These are phyloP conservation scores for Hephaestus fuliginosus DNA, from an alignment of 2,797 vertebrate species.

Conservation along the genomic window DNA sequence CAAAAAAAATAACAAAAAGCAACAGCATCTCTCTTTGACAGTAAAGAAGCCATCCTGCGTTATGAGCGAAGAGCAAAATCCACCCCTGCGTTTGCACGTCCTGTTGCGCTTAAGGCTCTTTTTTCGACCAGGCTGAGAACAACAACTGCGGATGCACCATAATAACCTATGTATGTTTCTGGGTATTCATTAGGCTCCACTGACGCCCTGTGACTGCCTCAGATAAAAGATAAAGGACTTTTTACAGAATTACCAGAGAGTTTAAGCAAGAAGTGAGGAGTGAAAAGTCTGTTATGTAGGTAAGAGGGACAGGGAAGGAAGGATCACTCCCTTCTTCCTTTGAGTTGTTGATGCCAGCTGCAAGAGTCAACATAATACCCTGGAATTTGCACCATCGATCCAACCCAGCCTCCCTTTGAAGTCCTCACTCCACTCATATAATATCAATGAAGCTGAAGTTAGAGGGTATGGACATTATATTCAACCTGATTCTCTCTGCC, in stretches of 20 bases:
- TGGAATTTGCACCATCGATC: constrained; percentile 60
- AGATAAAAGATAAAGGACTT: constrained; percentile 60
- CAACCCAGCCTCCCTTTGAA: constrained; percentile 60
- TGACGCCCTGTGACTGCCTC: constrained; percentile 53
- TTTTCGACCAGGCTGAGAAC: constrained; percentile 42
- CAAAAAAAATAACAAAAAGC: neutral
- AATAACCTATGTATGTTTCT: constrained; percentile 17
- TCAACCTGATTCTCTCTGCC: constrained; percentile 54
- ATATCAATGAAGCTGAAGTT: constrained; percentile 60
- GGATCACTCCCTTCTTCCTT: constrained; percentile 33
- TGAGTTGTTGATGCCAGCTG: constrained; percentile 48
- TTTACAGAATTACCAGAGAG: constrained; percentile 39
- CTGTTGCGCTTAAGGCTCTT: constrained; percentile 53
- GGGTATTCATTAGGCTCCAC: constrained; percentile 54
- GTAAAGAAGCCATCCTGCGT: neutral
- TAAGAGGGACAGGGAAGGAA: constrained; percentile 18
- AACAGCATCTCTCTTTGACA: neutral
- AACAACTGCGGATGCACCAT: constrained; percentile 38
- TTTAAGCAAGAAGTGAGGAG: constrained; percentile 17
- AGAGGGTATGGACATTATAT: constrained; percentile 37
- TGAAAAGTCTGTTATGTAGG: constrained; percentile 26
- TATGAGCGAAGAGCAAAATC: constrained; percentile 74
- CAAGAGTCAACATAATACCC: constrained; percentile 62
- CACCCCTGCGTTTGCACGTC: constrained; percentile 61
- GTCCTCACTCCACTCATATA: constrained; percentile 55